Evolutionary conservation across 2,797 vertebrate genomes (phyloP).

Genomic region (Brotula barbata): DNA sequence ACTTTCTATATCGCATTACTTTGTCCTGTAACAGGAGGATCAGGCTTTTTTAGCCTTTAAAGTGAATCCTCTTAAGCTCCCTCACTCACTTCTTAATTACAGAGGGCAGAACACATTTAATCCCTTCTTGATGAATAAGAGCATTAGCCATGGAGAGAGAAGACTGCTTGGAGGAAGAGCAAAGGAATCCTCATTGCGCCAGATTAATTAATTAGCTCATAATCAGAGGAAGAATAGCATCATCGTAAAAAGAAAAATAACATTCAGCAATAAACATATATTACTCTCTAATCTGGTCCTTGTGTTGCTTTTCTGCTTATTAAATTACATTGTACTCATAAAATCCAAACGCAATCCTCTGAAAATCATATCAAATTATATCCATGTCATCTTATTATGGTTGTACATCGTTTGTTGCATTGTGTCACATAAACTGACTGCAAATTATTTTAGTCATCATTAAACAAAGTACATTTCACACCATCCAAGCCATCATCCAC

Average conservation of each 20-base stretch:
- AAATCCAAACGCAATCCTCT: too few species aligned
- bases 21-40: conserved; percentile 40
- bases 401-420: too few species aligned
- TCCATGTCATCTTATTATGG: too few species aligned
- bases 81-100: conserved; percentile 71
- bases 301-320: too few species aligned
- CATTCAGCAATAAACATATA: conserved; percentile 6
- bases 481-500: too few species aligned
- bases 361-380: too few species aligned
- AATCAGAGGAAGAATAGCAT: conserved; percentile 26
- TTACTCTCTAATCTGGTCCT: background rate
- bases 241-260: conserved; percentile 10
- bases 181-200: conserved; percentile 41
- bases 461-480: too few species aligned
- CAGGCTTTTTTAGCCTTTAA: conserved; percentile 53
- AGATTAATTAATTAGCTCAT: conserved; percentile 46
- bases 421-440: too few species aligned
- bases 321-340: too few species aligned
- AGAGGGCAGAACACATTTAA: conserved; percentile 66
- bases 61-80: conserved; percentile 60
- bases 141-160: conserved; percentile 42
- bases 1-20: conserved; percentile 38
- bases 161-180: conserved; percentile 49
- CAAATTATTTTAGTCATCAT: too few species aligned
- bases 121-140: conserved; percentile 72